These are phyloP conservation scores for Prietella phreatophila DNA, from an alignment of 2,113 vertebrate genomes.

Conservation along the genomic window DNA sequence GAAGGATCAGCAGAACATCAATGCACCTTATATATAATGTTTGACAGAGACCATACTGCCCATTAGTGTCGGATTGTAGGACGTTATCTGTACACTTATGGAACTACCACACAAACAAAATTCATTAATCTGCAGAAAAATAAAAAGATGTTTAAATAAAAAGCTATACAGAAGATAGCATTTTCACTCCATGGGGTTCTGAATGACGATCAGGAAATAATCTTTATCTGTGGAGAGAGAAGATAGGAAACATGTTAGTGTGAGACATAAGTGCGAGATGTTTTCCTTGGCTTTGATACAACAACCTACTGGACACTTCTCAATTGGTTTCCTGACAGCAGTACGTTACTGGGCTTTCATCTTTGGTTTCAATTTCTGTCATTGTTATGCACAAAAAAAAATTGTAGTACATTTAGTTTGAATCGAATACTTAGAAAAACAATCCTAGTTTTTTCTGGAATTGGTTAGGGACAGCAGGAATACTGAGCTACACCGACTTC, in stretches of 20 bases:
- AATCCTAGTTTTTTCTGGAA: background rate
- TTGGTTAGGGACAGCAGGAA: background rate
- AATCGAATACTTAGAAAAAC: background rate
- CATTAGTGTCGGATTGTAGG: constrained; percentile 8
- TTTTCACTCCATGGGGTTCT: constrained; percentile 85
- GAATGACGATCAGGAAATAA: constrained; percentile 95
- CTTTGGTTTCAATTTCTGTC: background rate
- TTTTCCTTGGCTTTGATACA: background rate
- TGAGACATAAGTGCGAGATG: background rate
- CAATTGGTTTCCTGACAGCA: background rate
- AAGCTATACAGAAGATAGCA: background rate
- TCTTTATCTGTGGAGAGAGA: constrained; percentile 85
- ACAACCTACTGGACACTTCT: background rate
- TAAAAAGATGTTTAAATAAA: constrained; percentile 43
- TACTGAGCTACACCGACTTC: background rate
- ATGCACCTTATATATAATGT: background rate
- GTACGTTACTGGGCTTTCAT: background rate
- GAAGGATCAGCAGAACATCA: constrained; percentile 20
- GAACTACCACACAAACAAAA: background rate
- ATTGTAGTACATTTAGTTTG: background rate
- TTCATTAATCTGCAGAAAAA: constrained; percentile 21
- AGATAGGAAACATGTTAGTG: background rate
- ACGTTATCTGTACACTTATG: background rate
- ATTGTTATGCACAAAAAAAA: background rate
- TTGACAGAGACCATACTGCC: background rate